Base-by-base conservation (phyloP, 2,113 vertebrate genomes). In the Arenaria interpres region DNA sequence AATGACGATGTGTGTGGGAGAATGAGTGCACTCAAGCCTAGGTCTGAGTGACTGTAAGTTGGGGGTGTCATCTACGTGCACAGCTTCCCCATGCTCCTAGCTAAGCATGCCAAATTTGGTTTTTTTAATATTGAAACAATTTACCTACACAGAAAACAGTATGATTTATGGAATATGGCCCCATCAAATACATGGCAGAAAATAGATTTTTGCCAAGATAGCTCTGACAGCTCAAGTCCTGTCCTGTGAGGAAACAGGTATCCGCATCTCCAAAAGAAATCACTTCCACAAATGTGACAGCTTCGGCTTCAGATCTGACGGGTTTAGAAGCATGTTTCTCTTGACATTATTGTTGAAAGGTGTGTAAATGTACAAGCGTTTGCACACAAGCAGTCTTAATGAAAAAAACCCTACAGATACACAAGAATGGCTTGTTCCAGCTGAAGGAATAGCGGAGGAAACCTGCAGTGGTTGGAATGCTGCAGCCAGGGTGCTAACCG, bases 1-100 rank as follows among this genome's bases (percentile, higher is more conserved):
- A 66, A n/a, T 3, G 5, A 24, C 4, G 12, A 32, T 24, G 14
- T 0, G 0, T 12, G 27, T 5, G 23, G n/a, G 2, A 57, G 17
- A 45, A 35, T 0, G 1, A 39, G 5, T 3, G 11, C 24, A 14
- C 20, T 19, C 8, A 37, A 45, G 21, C 8, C 53, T 60, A 30
- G 18, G 12, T 37, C 32, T 60, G 12, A 37, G 41, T 39, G 18
- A 43, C 24, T 64, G 4, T 16, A 19, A 35, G 3, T 11, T 48
- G 24, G 10, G 13, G 15, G 10, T 62, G n/a, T 50, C 10, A 8
- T 35, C 37, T 32, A 21, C 30, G 12, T 12, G 16, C 14, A 27
- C 15, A 59, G 32, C 16, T 63, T 91, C 53, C 24, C 45, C 6
- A 1, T 3, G 2, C 11, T 88, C 16, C 43, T 39, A 9, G 48